Evolutionary conservation across 2,888 invertebrate species (phyloP).

Genomic region (Timema podura): DNA sequence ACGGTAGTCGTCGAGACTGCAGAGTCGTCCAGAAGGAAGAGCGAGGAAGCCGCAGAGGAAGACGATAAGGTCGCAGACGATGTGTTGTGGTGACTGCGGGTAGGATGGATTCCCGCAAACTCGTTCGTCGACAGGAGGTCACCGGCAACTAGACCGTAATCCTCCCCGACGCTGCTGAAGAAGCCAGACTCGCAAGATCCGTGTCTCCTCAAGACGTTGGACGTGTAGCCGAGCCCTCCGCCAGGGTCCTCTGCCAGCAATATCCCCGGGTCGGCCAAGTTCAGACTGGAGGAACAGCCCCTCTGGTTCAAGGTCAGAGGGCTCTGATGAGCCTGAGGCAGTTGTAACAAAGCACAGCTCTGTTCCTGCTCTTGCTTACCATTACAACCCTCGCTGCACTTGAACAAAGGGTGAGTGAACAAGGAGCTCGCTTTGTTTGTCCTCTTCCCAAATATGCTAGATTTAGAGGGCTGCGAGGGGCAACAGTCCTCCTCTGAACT

Average conservation of each 20-base stretch:
- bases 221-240: constrained; percentile 16
- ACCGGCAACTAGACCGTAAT: constrained; percentile 48
- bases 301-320: constrained; percentile 28
- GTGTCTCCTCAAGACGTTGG: constrained; percentile 56
- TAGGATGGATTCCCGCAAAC: constrained; percentile 32
- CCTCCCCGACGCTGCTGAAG: constrained; percentile 81
- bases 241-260: constrained; percentile 23
- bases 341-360: constrained; percentile 26
- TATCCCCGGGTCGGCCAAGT: constrained; percentile 28
- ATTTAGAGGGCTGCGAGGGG: background rate
- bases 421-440: constrained; percentile 48
- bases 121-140: constrained; percentile 35
- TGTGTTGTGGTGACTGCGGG: constrained; percentile 26
- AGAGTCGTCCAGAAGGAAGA: constrained; percentile 58
- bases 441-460: background rate
- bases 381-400: constrained; percentile 18
- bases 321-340: constrained; percentile 38
- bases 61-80: constrained; percentile 42
- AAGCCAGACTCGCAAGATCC: constrained; percentile 88
- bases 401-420: constrained; percentile 56
- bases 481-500: too few species aligned
- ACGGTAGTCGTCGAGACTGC: constrained; percentile 59
- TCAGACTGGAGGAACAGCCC: constrained; percentile 34
- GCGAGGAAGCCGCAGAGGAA: constrained; percentile 51
- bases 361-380: constrained; percentile 22